Conservation (phyloP, 2,888 invertebrate species). For the Oscheius sp. region DNA sequence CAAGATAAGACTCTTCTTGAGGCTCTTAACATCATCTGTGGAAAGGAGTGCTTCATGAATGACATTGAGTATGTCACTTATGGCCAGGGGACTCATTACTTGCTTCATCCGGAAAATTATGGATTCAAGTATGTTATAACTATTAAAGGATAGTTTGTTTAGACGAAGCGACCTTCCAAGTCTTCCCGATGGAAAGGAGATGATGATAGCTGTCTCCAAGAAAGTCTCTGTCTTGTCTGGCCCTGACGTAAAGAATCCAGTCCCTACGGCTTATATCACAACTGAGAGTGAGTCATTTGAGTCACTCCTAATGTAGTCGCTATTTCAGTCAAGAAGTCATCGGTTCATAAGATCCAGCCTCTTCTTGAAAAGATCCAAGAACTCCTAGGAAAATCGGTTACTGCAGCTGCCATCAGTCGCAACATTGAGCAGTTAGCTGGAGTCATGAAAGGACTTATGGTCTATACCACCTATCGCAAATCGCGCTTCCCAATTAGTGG, state of each 20-base stretch:
- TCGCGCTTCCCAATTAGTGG: not conserved
- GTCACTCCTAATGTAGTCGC: not conserved
- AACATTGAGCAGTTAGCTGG: not conserved
- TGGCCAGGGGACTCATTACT: conserved; percentile 4
- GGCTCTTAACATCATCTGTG: conserved; percentile 4
- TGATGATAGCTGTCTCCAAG: not conserved
- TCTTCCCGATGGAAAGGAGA: conserved; percentile 19
- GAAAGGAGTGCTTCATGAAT: not conserved
- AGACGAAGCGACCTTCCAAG: not conserved
- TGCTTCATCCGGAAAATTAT: not conserved
- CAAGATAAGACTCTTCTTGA: conserved; percentile 12
- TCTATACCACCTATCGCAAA: not conserved
- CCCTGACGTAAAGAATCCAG: conserved; percentile 16
- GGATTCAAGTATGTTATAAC: not conserved
- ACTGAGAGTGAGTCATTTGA: conserved; percentile 20
- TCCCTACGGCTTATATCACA: conserved; percentile 7
- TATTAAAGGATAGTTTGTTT: no score
- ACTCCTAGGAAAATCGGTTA: no score
- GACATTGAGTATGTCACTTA: not conserved
- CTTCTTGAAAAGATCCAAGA: not conserved
- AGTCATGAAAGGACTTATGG: not conserved
- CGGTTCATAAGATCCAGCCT: conserved; percentile 1
- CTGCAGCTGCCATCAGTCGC: no score
- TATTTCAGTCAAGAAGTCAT: conserved; percentile 16
- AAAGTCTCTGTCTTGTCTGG: conserved; percentile 18